Percentiles rank a stretch among this genome's conserved stretches.
These are phyloP conservation scores for Diachasmimorpha longicaudata DNA, from an alignment of 1,140 invertebrate species.

Conservation along the genomic window DNA sequence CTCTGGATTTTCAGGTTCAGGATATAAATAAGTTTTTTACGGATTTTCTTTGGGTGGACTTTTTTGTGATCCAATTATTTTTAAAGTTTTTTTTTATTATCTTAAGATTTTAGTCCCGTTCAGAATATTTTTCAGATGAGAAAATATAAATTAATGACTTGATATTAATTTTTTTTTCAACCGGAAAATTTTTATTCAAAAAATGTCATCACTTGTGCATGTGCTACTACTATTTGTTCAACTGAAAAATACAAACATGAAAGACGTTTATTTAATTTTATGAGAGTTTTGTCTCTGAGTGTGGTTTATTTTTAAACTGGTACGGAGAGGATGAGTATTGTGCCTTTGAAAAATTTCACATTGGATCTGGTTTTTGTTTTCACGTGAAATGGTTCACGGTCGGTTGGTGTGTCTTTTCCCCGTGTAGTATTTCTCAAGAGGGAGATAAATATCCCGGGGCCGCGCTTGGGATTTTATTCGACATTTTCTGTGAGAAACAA, in stretches of 20 bases:
- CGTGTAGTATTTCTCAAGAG: neutral
- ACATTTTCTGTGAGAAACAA: neutral
- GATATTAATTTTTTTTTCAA: too few relatives aligned
- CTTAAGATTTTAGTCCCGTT: too few relatives aligned
- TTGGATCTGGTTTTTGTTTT: neutral
- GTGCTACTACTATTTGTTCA: too few relatives aligned
- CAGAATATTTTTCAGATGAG: too few relatives aligned
- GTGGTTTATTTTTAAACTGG: too few relatives aligned
- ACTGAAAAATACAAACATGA: too few relatives aligned
- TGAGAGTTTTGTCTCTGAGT: too few relatives aligned
- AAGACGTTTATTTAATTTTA: too few relatives aligned
- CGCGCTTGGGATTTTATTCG: neutral
- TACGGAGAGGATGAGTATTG: neutral
- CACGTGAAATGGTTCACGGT: neutral
- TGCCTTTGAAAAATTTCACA: neutral
- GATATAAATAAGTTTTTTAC: neutral
- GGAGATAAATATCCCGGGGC: neutral
- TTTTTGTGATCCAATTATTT: neutral
- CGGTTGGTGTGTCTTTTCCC: neutral
- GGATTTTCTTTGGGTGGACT: neutral
- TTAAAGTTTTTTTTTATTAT: neutral
- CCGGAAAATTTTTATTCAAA: too few relatives aligned
- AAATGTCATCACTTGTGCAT: too few relatives aligned
- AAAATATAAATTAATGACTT: too few relatives aligned
- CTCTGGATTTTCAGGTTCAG: neutral